Evolutionary conservation across 2,113 vertebrate genomes (phyloP).

Genomic region (Mungos mungo): DNA sequence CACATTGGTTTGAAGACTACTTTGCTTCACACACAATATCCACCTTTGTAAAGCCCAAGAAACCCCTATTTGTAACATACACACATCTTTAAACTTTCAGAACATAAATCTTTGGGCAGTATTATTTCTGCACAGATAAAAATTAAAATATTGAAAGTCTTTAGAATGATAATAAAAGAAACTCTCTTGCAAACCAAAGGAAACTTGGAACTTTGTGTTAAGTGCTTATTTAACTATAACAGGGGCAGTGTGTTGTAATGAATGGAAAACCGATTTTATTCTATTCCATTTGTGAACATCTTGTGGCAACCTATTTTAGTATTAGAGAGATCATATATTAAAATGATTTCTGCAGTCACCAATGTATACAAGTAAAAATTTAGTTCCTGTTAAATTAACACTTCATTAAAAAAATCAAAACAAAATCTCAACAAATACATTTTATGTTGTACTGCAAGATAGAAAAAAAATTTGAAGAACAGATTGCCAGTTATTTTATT

Average conservation of each 20-base stretch:
- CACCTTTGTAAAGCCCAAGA: slow-evolving; percentile 83
- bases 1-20: slow-evolving; percentile 81
- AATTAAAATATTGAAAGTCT: slow-evolving; percentile 79
- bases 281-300: slow-evolving; percentile 69
- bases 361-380: slow-evolving; percentile 73
- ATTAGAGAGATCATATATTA: slow-evolving; percentile 80
- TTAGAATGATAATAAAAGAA: slow-evolving; percentile 76
- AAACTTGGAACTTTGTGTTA: slow-evolving; percentile 79
- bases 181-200: slow-evolving; percentile 69
- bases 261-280: slow-evolving; percentile 80
- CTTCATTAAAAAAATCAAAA: slow-evolving; percentile 84
- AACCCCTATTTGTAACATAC: slow-evolving; percentile 74
- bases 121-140: slow-evolving; percentile 82
- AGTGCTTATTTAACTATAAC: slow-evolving; percentile 70
- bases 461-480: slow-evolving; percentile 78
- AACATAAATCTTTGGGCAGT: slow-evolving; percentile 73
- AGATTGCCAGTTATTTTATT: slow-evolving; percentile 83
- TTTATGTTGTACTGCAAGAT: slow-evolving; percentile 81
- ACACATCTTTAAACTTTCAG: slow-evolving; percentile 78
- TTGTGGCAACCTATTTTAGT: slow-evolving; percentile 66
- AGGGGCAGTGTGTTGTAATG: slow-evolving; percentile 74
- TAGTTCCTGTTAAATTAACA: slow-evolving; percentile 80
- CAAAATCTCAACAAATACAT: slow-evolving; percentile 82
- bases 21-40: slow-evolving; percentile 83
- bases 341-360: slow-evolving; percentile 78